Evolutionary conservation across 2,888 invertebrate genomes (phyloP), one percentile per base, ranked within the genome.

Genomic region (Pollenia griseotomentosa): DNA sequence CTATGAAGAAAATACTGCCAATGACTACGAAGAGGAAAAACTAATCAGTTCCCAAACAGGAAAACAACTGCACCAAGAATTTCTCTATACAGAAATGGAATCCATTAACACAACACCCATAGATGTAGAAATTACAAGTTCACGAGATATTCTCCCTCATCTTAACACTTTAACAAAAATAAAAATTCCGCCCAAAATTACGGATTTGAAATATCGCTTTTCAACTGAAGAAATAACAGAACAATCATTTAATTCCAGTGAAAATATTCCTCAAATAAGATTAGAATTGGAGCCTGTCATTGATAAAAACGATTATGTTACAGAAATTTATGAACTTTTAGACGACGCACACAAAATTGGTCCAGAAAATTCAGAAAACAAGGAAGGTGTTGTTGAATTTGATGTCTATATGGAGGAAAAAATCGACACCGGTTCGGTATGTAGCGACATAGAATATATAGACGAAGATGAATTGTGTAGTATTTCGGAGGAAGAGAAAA

Each of bases 311-410:
- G 87, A 85, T 57, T 75, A 86, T 68, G 66, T 82, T 19, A 78
- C 81, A 23, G 87, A 87, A 84, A 87, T 87, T 16, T 87, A 84
- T 70, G 75, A 86, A 66, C 46, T 87, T 6, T 11, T 87, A 10
- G 82, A 87, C 23, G 86, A 77, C 78, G 79, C 63, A 33, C n/a
- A 16, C 55, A 55, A 59, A 57, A n/a, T 33, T 33, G 33, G 6
- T 33, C 5, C 33, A 14, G 55, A 75, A 33, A 63, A 19, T 66
- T 4, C 42, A 2, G 77, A 78, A 40, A 59, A 57, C 6, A 14
- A 44, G 14, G 73, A 73, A 23, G 46, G 61, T 55, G 2, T 71
- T 59, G 7, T 48, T 6, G 48, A 71, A 65, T 70, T 68, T 61
- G 59, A 77, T 16, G 10, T 65, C 7, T 51, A 11, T 42, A 12